A percentile compares a stretch with the other conserved stretches of the same genome.
phyloP scores from a whole-genome alignment of 2,113 vertebrate genomes.

The Burhinus oedicnemus region DNA sequence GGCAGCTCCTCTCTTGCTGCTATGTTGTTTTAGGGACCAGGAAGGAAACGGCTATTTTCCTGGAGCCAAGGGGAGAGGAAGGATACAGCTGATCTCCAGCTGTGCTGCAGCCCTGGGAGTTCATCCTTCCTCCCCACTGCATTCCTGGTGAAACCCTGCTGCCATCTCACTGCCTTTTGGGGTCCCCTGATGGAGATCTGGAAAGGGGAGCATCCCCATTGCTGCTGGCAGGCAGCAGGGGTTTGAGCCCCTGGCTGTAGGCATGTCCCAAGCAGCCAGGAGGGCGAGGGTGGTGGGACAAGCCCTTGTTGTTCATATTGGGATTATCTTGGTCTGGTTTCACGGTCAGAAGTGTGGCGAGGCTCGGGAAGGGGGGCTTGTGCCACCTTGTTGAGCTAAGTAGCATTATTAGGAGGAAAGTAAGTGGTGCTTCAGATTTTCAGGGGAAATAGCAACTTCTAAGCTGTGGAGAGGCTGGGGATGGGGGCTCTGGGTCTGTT shows the following conservation, averaged over 20 bases:
- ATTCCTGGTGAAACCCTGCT: not conserved
- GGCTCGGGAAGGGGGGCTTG: not conserved
- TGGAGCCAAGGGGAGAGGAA: not conserved
- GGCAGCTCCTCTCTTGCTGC: not conserved
- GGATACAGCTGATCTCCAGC: constrained; percentile 41
- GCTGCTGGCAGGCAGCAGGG: not conserved
- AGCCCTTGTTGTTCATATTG: accelerated
- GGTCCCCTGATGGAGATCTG: not conserved
- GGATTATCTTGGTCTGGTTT: not conserved
- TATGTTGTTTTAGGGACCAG: not conserved
- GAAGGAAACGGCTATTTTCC: constrained; percentile 46
- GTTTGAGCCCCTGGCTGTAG: not conserved
- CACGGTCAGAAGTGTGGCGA: not conserved
- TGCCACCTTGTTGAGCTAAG: not conserved
- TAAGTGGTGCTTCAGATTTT: not conserved
- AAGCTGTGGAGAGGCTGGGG: not conserved
- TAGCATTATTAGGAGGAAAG: not conserved
- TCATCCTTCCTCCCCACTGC: not conserved
- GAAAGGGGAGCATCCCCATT: not conserved
- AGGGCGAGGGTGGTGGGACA: not conserved
- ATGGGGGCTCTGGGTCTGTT: not conserved
- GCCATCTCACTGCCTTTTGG: not conserved
- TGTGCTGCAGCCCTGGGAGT: not conserved
- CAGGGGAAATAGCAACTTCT: not conserved
- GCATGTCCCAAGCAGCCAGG: not conserved